Evolutionary conservation across 2,797 vertebrate genomes (phyloP), one percentile per base, ranked within the genome.

Genomic region (Halcyon badia): DNA sequence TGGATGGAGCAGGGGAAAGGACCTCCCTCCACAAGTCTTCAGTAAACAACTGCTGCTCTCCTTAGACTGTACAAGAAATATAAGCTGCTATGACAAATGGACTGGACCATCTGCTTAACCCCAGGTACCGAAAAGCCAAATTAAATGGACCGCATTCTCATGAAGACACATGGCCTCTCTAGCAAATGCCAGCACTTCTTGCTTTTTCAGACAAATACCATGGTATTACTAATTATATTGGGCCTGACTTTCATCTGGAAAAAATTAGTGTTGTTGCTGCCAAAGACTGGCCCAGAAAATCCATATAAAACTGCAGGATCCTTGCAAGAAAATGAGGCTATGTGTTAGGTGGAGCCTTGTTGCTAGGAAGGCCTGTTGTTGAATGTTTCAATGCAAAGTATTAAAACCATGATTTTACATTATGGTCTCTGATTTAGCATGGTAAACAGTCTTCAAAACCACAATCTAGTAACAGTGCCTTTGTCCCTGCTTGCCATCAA

Each of bases 381-480:
- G 81, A 8, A 28, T 58, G 52, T 76, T 95, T 95, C 92, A 79
- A 83, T 92, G 76, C 42, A 58, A 93, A 92, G 13, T 35, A 82
- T 83, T 95, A 83, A 75, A 87, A 83, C 52, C 57, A 77, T 84
- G 69, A 96, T 94, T 97, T 95, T 90, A 96, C 88, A 94, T 92
- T 90, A 97, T 83, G 96, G 95, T 95, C 89, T 97, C 89, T 93
- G 90, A 97, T 14, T 70, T 42, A 80, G 91, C 71, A 92, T 5
- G 54, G 93, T 94, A 97, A 97, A 90, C 61, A 95, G 89, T 83
- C 96, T 97, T 51, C 86, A 88, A 87, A 97, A 96, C 95, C 95
- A 60, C 96, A 94, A 54, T 89, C 93, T 94, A 68, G 94, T 76
- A 80, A 90, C 56, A 90, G 51, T 11, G 24, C n/a, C 54, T 92